phyloP scores from a whole-genome alignment of 1,140 invertebrate genomes.

The Rhagoletis pomonella region DNA sequence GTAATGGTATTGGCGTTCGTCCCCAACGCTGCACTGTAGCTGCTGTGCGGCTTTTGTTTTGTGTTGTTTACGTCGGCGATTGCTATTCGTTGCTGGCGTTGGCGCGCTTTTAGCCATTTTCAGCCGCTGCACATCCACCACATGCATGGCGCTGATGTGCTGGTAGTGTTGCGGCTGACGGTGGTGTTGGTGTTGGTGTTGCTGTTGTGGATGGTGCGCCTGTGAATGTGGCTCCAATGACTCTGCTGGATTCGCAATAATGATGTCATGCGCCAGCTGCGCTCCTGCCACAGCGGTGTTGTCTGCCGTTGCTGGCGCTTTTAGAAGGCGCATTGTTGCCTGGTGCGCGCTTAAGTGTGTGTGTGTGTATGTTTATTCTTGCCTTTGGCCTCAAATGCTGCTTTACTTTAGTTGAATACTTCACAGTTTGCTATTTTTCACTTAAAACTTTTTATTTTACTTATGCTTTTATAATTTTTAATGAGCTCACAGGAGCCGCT shows the following conservation, averaged over 20 bases:
- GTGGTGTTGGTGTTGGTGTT: background rate
- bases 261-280: conserved; percentile 41
- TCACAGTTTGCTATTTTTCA: conserved; percentile 10
- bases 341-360: background rate
- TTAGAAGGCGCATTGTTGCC: conserved; percentile 13
- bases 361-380: background rate
- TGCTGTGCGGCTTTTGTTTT: conserved; percentile 36
- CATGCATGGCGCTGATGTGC: conserved; percentile 26
- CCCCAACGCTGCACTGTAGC: background rate
- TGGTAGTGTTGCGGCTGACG: background rate
- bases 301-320: conserved; percentile 22
- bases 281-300: background rate
- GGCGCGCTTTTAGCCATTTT: conserved; percentile 6
- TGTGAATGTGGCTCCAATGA: background rate
- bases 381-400: conserved; percentile 8
- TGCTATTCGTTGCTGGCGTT: background rate
- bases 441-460: background rate
- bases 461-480: conserved; percentile 33
- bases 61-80: conserved; percentile 47
- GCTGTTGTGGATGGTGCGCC: background rate
- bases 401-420: background rate
- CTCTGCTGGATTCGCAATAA: background rate
- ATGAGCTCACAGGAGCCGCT: conserved; percentile 39
- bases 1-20: background rate
- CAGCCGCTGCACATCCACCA: conserved; percentile 22